Conservation (phyloP, 2,888 invertebrate genomes). For the Spodoptera exigua region DNA sequence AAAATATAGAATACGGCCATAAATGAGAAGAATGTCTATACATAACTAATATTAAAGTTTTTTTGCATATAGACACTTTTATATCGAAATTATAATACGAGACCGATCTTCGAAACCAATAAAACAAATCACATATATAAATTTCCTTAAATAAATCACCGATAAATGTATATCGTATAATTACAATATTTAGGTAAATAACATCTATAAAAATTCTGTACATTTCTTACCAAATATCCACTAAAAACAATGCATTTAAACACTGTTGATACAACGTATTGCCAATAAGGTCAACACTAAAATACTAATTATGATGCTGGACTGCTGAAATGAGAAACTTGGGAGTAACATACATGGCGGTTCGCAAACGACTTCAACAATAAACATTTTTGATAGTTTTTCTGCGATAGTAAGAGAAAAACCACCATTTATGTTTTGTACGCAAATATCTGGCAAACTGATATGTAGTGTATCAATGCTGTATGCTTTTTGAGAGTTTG, state of each 20-base stretch:
- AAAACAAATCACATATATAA: slow-evolving; percentile 36
- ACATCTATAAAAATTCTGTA: slow-evolving; percentile 75
- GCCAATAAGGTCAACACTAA: slow-evolving; percentile 71
- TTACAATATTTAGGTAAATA: slow-evolving; percentile 49
- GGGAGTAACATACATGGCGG: slow-evolving; percentile 73
- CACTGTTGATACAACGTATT: slow-evolving; percentile 69
- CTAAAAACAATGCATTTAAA: slow-evolving; percentile 69
- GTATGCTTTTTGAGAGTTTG: neutral
- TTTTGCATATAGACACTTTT: slow-evolving; percentile 17
- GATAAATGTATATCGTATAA: slow-evolving; percentile 37
- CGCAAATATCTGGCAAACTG: slow-evolving; percentile 77
- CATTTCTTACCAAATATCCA: slow-evolving; percentile 80
- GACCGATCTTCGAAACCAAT: slow-evolving; percentile 17
- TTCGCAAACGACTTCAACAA: slow-evolving; percentile 37
- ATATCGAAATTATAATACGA: slow-evolving; percentile 8
- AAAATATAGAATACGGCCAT: slow-evolving; percentile 1
- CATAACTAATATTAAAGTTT: slow-evolving; percentile 15
- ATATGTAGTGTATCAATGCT: slow-evolving; percentile 19
- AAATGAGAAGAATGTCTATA: slow-evolving; percentile 26
- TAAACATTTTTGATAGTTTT: slow-evolving; percentile 33
- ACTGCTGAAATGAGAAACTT: slow-evolving; percentile 77
- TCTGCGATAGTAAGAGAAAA: slow-evolving; percentile 45
- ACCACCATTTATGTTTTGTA: slow-evolving; percentile 75
- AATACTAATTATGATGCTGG: slow-evolving; percentile 65
- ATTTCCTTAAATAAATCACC: slow-evolving; percentile 45